Percentiles rank a stretch among this genome's conserved stretches.
Evolutionary conservation across 2,113 vertebrate genomes (phyloP).

Genomic region (Mesembrinibis cayennensis): DNA sequence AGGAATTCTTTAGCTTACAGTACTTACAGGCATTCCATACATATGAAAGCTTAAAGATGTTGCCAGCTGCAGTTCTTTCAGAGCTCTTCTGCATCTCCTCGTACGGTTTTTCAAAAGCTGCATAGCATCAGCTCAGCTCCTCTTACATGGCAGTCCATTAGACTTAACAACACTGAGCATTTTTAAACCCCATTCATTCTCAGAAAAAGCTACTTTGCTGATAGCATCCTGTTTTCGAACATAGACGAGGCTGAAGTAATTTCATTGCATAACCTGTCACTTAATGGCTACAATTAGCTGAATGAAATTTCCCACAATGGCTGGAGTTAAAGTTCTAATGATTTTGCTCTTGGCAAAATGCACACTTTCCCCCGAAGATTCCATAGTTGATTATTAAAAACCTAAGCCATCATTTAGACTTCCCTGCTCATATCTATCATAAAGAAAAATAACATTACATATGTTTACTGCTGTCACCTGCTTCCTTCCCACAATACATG

Average conservation of each 20-base stretch:
- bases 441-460: conserved; percentile 64
- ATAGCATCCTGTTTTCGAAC: background rate
- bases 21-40: background rate
- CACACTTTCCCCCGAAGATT: background rate
- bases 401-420: conserved; percentile 14
- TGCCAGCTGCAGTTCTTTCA: background rate
- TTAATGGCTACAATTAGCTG: conserved; percentile 53
- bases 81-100: background rate
- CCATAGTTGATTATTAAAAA: conserved; percentile 45
- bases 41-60: background rate
- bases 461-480: conserved; percentile 68
- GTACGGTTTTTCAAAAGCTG: background rate
- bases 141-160: background rate
- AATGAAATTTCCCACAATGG: conserved; percentile 1
- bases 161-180: background rate
- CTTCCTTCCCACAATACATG: conserved; percentile 70
- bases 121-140: background rate
- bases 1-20: background rate
- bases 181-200: background rate
- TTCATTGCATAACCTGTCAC: conserved; percentile 38
- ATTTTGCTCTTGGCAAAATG: conserved; percentile 42
- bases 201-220: background rate
- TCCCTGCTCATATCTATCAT: conserved; percentile 53
- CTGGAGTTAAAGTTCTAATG: conserved; percentile 27
- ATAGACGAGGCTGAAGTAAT: background rate